Conservation (phyloP, 2,888 invertebrate genomes). For the Hydropsyche betteni region DNA sequence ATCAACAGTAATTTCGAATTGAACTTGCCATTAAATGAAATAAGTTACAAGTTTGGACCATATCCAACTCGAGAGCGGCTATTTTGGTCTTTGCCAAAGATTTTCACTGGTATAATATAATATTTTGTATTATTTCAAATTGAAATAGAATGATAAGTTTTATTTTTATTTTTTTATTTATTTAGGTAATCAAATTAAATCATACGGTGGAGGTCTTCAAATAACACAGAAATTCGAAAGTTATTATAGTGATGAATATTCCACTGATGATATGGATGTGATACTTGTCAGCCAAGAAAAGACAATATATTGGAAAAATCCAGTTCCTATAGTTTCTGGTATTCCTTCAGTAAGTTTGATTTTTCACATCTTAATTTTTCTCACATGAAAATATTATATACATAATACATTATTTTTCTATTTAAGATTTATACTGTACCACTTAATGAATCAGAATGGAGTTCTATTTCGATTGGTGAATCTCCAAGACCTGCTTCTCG, state of each 20-base stretch:
- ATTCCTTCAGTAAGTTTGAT: constrained; percentile 67
- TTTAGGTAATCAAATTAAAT: constrained; percentile 78
- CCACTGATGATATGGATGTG: constrained; percentile 79
- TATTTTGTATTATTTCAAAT: background rate
- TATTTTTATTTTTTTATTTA: constrained; percentile 49
- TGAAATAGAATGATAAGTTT: background rate
- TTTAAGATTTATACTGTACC: constrained; percentile 71
- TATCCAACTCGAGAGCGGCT: constrained; percentile 63
- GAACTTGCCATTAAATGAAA: constrained; percentile 69
- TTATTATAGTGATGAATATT: constrained; percentile 60
- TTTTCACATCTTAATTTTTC: constrained; percentile 20
- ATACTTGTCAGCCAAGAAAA: constrained; percentile 82
- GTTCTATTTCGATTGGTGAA: constrained; percentile 61
- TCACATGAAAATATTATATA: constrained; percentile 22
- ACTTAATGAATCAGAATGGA: constrained; percentile 75
- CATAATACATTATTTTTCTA: constrained; percentile 3
- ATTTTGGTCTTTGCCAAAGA: constrained; percentile 80
- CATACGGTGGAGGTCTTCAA: constrained; percentile 86
- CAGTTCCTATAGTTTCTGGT: constrained; percentile 66
- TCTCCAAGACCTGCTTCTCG: constrained; percentile 73
- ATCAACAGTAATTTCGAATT: constrained; percentile 61
- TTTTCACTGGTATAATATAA: constrained; percentile 64
- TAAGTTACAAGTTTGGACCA: constrained; percentile 66
- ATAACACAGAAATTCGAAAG: constrained; percentile 77
- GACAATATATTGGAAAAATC: constrained; percentile 80